Evolutionary conservation across 1,140 invertebrate species (phyloP), one percentile per base, ranked within the genome.

Genomic region (Drosophila pallidifrons): DNA sequence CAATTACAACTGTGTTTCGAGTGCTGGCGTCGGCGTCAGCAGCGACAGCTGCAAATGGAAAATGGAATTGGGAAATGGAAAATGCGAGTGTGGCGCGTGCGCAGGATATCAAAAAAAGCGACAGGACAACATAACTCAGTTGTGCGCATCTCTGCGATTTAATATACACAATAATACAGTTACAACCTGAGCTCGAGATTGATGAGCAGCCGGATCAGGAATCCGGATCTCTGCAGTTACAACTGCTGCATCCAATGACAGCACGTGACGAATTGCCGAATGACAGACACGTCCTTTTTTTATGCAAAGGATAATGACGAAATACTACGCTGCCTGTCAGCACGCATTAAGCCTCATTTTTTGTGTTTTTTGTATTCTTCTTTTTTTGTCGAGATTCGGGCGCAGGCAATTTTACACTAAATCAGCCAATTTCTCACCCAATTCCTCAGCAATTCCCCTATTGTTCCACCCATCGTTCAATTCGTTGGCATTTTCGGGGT

Each of bases 401-500:
- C 13, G 16, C 59, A 20, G 25, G 73, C 83, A 87, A 87, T 87
- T 87, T 87, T 80, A 82, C 82, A 87, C 83, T 79, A 87, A 87
- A 87, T 87, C 82, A 52, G 74, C 66, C 82, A 88, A 87, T 87
- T 88, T 87, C 82, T 83, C 87, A 88, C 82, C 83, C 83, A 87
- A 88, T 80, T 83, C 59, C 8, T 60, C 11, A 10, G 28, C 41
- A 13, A 43, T 43, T n/a, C 41, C 41, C 11, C 41, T 43, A 47
- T 83, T 85, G 75, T 82, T 71, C 47, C 11, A 35, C 25, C 11
- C 55, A 51, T 45, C 54, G 32, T 55, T 32, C 43, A 54, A 41
- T 57, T 41, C 32, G 13, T 51, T 67, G 79, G 61, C 68, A 76
- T 28, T 76, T 82, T 79, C 47, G 51, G 76, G 81, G 77, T 77